Conservation (phyloP, 2,888 invertebrate species). For the Phanerotoma sp. region DNA sequence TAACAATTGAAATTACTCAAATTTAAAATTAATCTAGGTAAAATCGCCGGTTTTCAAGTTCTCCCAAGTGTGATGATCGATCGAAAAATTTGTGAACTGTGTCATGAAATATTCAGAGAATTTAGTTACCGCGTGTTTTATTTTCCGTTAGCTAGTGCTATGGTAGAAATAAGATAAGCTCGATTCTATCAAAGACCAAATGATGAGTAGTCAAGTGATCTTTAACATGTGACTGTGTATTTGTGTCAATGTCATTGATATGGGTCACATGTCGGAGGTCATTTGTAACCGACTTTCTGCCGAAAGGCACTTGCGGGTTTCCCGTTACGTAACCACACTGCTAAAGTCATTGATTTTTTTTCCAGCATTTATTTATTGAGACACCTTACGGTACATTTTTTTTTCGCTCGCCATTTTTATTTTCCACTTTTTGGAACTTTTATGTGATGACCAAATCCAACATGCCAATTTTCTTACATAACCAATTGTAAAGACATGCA, state of each 20-base stretch:
- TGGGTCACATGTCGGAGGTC: conserved; percentile 23
- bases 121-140: conserved; percentile 4
- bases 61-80: conserved; percentile 31
- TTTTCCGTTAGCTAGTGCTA: too few species aligned
- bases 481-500: conserved; percentile 29
- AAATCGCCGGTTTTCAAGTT: background rate
- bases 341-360: conserved; percentile 12
- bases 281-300: background rate
- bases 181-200: background rate
- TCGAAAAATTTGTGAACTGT: too few species aligned
- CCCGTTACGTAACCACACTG: conserved; percentile 3
- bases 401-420: too few species aligned
- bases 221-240: conserved; percentile 38
- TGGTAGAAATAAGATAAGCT: background rate
- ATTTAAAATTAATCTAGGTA: too few species aligned
- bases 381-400: too few species aligned
- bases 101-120: too few species aligned
- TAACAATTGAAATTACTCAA: conserved; percentile 20
- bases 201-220: background rate
- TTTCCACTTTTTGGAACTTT: too few species aligned
- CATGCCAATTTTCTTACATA: too few species aligned
- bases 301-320: background rate
- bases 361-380: too few species aligned
- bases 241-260: conserved; percentile 22
- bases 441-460: conserved; percentile 35